Base-by-base conservation (phyloP, 1,140 invertebrate species). In the Papilio machaon region DNA sequence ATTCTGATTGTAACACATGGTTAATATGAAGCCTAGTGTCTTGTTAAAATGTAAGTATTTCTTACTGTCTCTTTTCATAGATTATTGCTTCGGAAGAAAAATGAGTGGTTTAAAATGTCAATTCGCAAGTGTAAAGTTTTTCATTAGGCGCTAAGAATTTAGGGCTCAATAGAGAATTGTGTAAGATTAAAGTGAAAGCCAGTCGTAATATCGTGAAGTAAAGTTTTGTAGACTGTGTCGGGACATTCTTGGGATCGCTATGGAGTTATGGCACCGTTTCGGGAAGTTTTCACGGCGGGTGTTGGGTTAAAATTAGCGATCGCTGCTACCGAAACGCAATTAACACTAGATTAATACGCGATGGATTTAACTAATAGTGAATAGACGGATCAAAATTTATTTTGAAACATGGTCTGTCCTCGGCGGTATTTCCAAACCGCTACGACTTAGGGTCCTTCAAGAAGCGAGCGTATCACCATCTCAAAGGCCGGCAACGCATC, bases 251-350 rank as follows among this genome's bases (percentile, higher is more conserved):
- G 89, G 89, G 89, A 91, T 90, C 86, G 85, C 90, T 89, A 80
- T 85, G 86, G 88, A 91, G 91, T 91, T 92, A 92, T 94, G 89
- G 89, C 90, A 88, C 87, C 85, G 87, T 90, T 87, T 84, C 89
- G 89, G 91, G 89, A 91, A 92, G 85, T 91, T 91, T 92, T 89
- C 90, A 91, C 87, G 87, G 84, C 88, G 88, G 86, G 86, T 84
- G 87, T 89, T 87, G 90, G 88, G 86, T 90, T 92, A 92, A 91
- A 92, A 92, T 93, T 94, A 92, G 90, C 91, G 82, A 88, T 87
- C 88, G 85, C 82, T 86, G 80, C 88, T 82, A 90, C 85, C 86
- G 87, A 92, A 88, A 89, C 85, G 89, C 87, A 88, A 86, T 93
- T 91, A 92, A 89, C 86, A 87, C 84, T 84, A 86, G 30, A 70